Conservation (phyloP, 2,888 invertebrate genomes). For the Hirtodrosophila cameraria region DNA sequence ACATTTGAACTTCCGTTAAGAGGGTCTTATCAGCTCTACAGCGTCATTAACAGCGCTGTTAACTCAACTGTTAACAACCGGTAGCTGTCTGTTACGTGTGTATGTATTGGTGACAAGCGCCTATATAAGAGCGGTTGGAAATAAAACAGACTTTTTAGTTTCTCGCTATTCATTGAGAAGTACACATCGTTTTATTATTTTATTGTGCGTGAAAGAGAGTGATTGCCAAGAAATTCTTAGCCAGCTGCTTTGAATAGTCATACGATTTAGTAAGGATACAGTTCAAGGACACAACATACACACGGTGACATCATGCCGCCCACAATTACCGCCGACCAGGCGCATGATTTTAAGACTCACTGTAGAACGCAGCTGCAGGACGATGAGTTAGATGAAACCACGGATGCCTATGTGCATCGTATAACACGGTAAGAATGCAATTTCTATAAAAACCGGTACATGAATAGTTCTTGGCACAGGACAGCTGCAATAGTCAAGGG, state of each 20-base stretch:
- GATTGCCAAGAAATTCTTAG: neutral
- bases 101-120: neutral
- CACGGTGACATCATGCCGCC: constrained; percentile 79
- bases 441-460: constrained; percentile 32
- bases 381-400: constrained; percentile 58
- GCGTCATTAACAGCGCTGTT: constrained; percentile 16
- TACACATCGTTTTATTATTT: constrained; percentile 20
- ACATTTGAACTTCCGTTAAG: constrained; percentile 58
- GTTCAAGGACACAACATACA: constrained; percentile 50
- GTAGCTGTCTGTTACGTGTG: constrained; percentile 2
- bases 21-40: constrained; percentile 13
- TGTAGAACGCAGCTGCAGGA: constrained; percentile 53
- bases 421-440: constrained; percentile 72
- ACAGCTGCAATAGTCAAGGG: constrained; percentile 45
- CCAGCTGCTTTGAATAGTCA: constrained; percentile 25
- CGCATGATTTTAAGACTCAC: constrained; percentile 64
- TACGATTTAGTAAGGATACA: neutral
- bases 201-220: constrained; percentile 1
- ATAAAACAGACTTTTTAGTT: constrained; percentile 59
- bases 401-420: constrained; percentile 64
- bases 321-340: constrained; percentile 70
- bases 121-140: constrained; percentile 57
- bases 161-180: constrained; percentile 46
- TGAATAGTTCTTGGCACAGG: neutral
- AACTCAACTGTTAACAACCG: constrained; percentile 23